Evolutionary conservation across 2,113 vertebrate genomes (phyloP), one percentile per base, ranked within the genome.

Genomic region (Tenebrosternarchus preto): DNA sequence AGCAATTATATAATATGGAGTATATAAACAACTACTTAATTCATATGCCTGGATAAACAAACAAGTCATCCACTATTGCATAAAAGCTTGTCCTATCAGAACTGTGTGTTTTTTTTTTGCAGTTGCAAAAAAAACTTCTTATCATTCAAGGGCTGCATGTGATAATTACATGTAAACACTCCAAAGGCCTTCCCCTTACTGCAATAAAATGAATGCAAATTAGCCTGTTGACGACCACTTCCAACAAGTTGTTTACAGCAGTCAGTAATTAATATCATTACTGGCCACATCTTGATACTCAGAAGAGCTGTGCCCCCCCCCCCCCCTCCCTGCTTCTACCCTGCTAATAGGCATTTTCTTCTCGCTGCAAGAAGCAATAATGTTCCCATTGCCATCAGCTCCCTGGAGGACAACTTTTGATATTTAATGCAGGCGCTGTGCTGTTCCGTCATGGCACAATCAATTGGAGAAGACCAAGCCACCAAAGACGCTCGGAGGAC

Each of bases 1-100:
- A 61, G 68, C 57, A 78, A 78, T 81, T 71, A 81, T 53, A 36
- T 59, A 20, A 27, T 56, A 19, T 31, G 36, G 79, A 25, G 82
- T 76, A 67, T 55, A 73, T 66, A 50, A 73, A 78, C 53, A 6
- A 29, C 33, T 78, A 39, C 3, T 39, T 78, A 59, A 39, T 66
- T 83, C 70, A 50, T 78, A 73, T 79, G 20, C 33, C 59, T 24
- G 15, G 29, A 33, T 76, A 83, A 83, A 85, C 68, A 77, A 83
- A 81, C 33, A 67, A 76, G 70, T 61, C 50, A 25, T 29, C 19
- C 69, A 22, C 53, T 63, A 6, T 27, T 7, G 39, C n/a, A 12
- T 25, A 63, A n/a, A 33, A 69, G 15, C 31, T 60, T 11, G 25
- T 53, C 7, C n/a, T 29, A 64, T 33, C 33, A 70, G 46, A 19